Conservation (phyloP, 2,888 invertebrate genomes). For the Sarcophaga rosellei region DNA sequence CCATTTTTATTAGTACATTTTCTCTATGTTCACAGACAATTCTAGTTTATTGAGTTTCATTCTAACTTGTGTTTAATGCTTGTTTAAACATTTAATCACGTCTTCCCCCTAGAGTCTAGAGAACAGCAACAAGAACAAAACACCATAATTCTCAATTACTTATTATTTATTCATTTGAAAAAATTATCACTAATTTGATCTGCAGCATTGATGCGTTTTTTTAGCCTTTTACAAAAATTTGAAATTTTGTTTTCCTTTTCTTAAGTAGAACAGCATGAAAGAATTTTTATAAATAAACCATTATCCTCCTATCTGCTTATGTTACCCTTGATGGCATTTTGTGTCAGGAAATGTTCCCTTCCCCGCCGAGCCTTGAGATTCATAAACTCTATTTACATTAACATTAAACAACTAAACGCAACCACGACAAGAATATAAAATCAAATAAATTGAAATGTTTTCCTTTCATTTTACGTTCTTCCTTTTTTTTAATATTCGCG, state of each 20-base stretch:
- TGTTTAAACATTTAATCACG: background rate
- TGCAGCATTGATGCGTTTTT: conserved; percentile 63
- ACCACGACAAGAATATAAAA: conserved; percentile 69
- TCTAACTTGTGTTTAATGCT: background rate
- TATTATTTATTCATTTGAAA: conserved; percentile 75
- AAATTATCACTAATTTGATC: conserved; percentile 78
- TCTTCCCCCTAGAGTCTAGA: background rate
- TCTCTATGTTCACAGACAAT: background rate
- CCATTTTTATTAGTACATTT: background rate
- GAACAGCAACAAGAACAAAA: background rate
- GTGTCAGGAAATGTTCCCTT: conserved; percentile 42
- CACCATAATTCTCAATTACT: conserved; percentile 51
- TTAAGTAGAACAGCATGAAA: background rate
- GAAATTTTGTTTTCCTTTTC: background rate
- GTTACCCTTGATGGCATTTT: conserved; percentile 71
- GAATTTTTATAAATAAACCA: conserved; percentile 42
- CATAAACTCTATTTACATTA: conserved; percentile 74
- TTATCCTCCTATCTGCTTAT: conserved; percentile 69
- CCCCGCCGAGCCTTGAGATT: conserved; percentile 25
- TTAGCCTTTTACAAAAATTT: background rate
- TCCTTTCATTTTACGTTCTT: conserved; percentile 39
- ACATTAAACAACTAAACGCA: conserved; percentile 71
- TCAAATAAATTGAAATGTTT: conserved; percentile 64
- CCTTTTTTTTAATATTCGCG: conserved; percentile 35
- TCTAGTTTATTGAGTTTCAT: background rate